Evolutionary conservation across 2,888 invertebrate genomes (phyloP), one percentile per base, ranked within the genome.

Genomic region (Cyrtodaria siliqua): DNA sequence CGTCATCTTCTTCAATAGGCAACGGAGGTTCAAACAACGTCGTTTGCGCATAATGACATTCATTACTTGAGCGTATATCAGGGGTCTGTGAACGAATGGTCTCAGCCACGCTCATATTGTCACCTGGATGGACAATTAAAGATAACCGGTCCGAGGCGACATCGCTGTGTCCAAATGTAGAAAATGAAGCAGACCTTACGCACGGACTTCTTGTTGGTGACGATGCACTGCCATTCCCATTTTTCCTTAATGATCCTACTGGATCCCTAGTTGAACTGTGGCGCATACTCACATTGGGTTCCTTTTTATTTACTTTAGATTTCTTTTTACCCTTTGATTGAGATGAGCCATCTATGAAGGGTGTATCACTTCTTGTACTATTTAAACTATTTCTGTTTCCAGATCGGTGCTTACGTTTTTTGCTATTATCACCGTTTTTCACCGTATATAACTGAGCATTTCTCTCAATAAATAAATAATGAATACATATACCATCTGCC

Each of bases 1-100:
- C 86, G 29, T 90, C 90, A 72, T 89, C 90, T 61, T 89, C 85
- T 49, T 84, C 84, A 40, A 84, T 84, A 12, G 84, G 82, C 18
- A 84, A 20, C 9, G 84, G 82, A 1, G 75, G 67, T 33, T 69
- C 74, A 44, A 79, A 76, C n/a, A 77, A 47, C 27, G 56, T 23
- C 26, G 62, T 73, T 27, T 74, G 71, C 9, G 81, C 80, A 49
- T 80, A 81, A 38, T 70, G 71, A 33, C 49, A 60, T 60, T 76
- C 76, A 44, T 26, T 55, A 2, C 20, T 24, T 3, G 40, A 18
- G 1, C 27, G 62, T 20, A 33, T 24, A 14, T 38, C 59, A 18
- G 49, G 47, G 23, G 52, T 61, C 2, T 23, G 50, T 23, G 61
- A 29, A 24, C n/a, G 16, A 24, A 50, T 26, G 4, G 72, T 69